Percentiles rank a stretch among this genome's conserved stretches.
Evolutionary conservation across 2,888 invertebrate genomes (phyloP).

Genomic region (Scotopteryx bipunctaria): DNA sequence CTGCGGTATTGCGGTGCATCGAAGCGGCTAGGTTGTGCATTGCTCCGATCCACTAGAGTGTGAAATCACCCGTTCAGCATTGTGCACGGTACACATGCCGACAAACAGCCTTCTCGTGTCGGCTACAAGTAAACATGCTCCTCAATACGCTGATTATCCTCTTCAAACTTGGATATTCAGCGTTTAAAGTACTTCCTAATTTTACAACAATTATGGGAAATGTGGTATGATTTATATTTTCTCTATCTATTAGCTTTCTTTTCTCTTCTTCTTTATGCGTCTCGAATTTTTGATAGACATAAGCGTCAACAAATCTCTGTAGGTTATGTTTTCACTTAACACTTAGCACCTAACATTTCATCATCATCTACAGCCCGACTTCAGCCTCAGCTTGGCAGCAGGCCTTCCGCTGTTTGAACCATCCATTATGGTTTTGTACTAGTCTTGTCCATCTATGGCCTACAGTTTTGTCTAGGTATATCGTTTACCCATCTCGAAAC

Average conservation of each 20-base stretch:
- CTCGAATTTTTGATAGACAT: too few species aligned
- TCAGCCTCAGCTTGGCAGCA: too few species aligned
- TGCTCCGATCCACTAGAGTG: slow-evolving; percentile 63
- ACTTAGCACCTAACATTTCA: too few species aligned
- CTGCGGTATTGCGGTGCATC: slow-evolving; percentile 66
- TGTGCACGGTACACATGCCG: slow-evolving; percentile 52
- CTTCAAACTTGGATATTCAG: slow-evolving; percentile 44
- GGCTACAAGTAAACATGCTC: slow-evolving; percentile 40
- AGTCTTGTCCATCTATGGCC: too few species aligned
- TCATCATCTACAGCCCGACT: too few species aligned
- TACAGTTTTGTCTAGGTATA: not conserved
- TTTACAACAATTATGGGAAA: slow-evolving; percentile 19
- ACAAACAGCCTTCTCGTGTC: slow-evolving; percentile 54
- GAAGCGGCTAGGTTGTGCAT: slow-evolving; percentile 53
- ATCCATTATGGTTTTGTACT: too few species aligned
- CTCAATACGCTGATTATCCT: slow-evolving; percentile 56
- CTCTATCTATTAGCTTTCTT: not conserved
- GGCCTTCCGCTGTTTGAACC: too few species aligned
- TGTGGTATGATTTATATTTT: slow-evolving; percentile 19
- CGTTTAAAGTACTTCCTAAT: slow-evolving; percentile 17
- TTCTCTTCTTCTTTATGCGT: not conserved
- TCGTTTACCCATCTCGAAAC: too few species aligned
- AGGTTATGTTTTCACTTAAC: too few species aligned
- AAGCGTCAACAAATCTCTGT: too few species aligned
- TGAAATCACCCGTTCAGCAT: slow-evolving; percentile 70